Percentiles rank a stretch among this genome's conserved stretches.
Evolutionary conservation across 2,888 invertebrate species (phyloP).

Genomic region (Girardia tigrina): DNA sequence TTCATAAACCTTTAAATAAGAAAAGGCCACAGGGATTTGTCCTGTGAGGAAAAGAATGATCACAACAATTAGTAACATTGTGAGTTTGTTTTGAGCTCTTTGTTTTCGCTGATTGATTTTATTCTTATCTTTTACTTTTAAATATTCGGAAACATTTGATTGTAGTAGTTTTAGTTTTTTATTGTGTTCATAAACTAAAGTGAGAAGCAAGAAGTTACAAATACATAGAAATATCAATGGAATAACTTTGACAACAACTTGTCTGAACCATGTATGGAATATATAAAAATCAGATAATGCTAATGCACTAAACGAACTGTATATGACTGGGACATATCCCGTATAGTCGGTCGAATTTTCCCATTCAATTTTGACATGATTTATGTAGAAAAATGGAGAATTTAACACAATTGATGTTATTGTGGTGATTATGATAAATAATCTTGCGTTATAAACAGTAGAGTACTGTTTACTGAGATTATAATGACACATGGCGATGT

Average conservation of each 20-base stretch:
- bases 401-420: conserved; percentile 16
- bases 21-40: conserved; percentile 32
- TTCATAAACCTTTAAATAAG: conserved; percentile 26
- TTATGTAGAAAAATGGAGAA: conserved; percentile 33
- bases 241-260: conserved; percentile 23
- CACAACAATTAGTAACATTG: conserved; percentile 29
- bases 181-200: conserved; percentile 9
- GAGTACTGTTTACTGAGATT: conserved; percentile 27
- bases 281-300: neutral
- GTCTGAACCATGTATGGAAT: conserved; percentile 30
- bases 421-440: neutral
- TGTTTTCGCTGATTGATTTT: neutral
- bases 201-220: conserved; percentile 25
- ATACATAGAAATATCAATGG: conserved; percentile 32
- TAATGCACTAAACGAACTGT: conserved; percentile 15
- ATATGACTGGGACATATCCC: neutral
- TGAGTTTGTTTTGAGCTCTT: conserved; percentile 27
- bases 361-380: conserved; percentile 8
- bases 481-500: conserved; percentile 33
- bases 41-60: conserved; percentile 32
- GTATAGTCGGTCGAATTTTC: neutral
- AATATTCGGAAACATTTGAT: neutral
- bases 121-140: neutral
- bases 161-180: conserved; percentile 11
- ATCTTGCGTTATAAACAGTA: conserved; percentile 25